A percentile compares a stretch with the other conserved stretches of the same genome.
phyloP scores from a whole-genome alignment of 2,113 vertebrate species.

The Isurus oxyrinchus region DNA sequence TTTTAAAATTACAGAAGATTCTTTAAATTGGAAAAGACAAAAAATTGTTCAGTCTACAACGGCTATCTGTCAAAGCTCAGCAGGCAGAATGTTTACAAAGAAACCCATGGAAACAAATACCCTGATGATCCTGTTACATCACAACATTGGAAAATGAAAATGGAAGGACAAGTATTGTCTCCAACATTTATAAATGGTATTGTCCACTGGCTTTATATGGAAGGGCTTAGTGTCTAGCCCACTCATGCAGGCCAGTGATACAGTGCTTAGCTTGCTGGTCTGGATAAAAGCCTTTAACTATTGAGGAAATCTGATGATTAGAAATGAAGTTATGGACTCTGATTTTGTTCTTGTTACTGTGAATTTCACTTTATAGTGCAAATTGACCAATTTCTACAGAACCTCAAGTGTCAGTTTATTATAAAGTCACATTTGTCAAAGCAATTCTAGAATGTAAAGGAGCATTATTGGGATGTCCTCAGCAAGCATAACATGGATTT shows the following conservation, averaged over 20 bases:
- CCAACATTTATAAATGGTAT: neutral
- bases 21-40: neutral
- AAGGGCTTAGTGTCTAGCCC: neutral
- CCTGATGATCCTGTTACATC: neutral
- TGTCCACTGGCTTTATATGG: neutral
- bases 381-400: neutral
- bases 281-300: neutral
- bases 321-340: neutral
- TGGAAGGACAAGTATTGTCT: neutral
- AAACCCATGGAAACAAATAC: neutral
- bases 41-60: neutral
- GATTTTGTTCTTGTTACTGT: neutral
- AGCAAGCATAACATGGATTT: neutral
- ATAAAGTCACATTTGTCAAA: neutral
- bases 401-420: neutral
- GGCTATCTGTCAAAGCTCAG: neutral
- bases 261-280: neutral
- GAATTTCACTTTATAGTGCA: neutral
- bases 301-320: neutral
- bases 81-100: neutral
- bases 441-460: neutral
- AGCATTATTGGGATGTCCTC: neutral
- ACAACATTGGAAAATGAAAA: neutral
- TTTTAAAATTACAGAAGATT: neutral
- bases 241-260: neutral